phyloP scores from a whole-genome alignment of 2,113 vertebrate species.

The Alethe diademata region DNA sequence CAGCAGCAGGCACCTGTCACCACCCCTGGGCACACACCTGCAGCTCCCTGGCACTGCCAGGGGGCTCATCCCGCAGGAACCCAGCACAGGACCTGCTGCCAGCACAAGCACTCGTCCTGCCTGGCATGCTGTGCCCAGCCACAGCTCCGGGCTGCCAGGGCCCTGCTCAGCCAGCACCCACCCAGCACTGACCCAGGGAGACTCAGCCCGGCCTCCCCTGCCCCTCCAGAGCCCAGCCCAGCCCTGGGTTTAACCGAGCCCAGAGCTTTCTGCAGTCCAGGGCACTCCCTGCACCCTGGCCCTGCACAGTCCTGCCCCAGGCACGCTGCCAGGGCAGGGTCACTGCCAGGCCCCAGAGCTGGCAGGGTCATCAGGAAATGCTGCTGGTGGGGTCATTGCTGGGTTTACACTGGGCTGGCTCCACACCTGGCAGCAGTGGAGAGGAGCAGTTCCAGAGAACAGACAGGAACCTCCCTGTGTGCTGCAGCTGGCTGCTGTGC shows the following conservation, averaged over 20 bases:
- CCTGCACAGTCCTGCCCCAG: background rate
- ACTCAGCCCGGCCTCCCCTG: background rate
- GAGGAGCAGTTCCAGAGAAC: background rate
- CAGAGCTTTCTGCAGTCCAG: background rate
- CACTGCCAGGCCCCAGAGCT: background rate
- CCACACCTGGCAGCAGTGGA: rapidly evolving
- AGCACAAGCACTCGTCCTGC: background rate
- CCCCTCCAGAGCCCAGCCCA: background rate
- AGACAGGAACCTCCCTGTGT: rapidly evolving
- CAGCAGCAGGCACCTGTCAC: background rate
- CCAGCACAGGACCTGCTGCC: rapidly evolving
- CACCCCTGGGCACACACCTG: background rate
- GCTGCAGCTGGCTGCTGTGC: background rate
- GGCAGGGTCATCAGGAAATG: background rate
- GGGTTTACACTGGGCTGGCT: background rate
- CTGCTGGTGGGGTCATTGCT: background rate
- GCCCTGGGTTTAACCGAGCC: background rate
- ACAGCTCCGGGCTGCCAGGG: rapidly evolving
- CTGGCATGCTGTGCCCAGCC: no score
- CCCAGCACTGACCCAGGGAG: background rate
- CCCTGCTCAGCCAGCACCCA: background rate
- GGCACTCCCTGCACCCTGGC: rapidly evolving
- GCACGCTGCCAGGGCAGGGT: background rate
- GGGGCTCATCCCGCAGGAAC: background rate
- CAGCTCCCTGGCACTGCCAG: background rate